Base-by-base conservation (phyloP, 64 coral and sea anemone genomes). In the Montipora capricornis region DNA sequence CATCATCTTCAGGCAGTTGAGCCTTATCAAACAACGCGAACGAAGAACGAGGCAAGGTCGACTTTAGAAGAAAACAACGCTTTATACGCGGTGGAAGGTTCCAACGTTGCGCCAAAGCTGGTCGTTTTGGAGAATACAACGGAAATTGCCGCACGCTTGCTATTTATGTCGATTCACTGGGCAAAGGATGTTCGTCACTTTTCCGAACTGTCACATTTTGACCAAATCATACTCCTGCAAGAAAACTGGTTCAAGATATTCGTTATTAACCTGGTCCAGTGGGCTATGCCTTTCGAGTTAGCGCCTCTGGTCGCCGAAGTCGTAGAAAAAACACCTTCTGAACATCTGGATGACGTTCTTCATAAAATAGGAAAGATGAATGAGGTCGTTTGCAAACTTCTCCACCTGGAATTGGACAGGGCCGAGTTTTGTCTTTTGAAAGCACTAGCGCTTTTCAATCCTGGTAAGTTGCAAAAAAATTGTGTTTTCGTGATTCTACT, bases 181-280 rank as follows among this genome's bases (percentile, higher is more conserved):
- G 98, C 98, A 53, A 99, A 96, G 84, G 94, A 91, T 9, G 89
- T 99, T 16, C 93, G 91, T 22, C 95, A 99, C 69, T 99, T 95
- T 88, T 84, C 98, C 1, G 98, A 99, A 82, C 98, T 99, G 77
- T 99, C 95, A 17, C 95, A 99, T 87, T 79, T 94, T 50, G 98
- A 99, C 69, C 98, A 99, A 94, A 88, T 99, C 15, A 84, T 62
- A 37, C 82, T 99, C 47, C 79, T 99, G 20, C 87, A 93, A 17
- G 95, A 99, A 96, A 99, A 99, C 37, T 99, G 98, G 98, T 89
- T 85, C 64, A 99, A 96, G 75, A 76, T 99, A 20, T 99, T 99
- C 78, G 80, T 99, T 37, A 94, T 99, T 48, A 99, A 99, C 44
- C 73, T 96, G 15, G 95, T 96, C 3, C 95, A 99, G 51, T 99